phyloP scores from a whole-genome alignment of 2,113 vertebrate species.

The Elachura formosa region DNA sequence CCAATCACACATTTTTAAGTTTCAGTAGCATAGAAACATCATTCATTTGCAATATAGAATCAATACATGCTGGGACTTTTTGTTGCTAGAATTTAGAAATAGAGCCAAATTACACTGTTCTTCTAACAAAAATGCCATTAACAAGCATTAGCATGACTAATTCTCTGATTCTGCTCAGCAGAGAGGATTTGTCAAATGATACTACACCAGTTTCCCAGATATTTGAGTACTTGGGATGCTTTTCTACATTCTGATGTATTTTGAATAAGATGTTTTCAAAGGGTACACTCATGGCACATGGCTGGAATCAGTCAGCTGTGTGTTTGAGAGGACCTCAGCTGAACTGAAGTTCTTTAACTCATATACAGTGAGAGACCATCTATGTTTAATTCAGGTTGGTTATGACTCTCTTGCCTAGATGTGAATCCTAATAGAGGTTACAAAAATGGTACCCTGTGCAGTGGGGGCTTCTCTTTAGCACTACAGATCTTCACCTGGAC shows the following conservation, averaged over 20 bases:
- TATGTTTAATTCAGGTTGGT: background rate
- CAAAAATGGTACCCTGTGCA: background rate
- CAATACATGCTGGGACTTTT: background rate
- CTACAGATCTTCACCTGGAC: background rate
- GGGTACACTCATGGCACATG: background rate
- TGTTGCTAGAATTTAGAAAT: slow-evolving; percentile 26
- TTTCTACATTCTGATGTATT: background rate
- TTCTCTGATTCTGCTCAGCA: background rate
- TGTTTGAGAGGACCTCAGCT: background rate
- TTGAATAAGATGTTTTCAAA: background rate
- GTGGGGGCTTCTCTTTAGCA: background rate
- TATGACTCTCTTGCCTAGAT: background rate
- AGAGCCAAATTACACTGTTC: background rate
- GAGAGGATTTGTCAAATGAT: background rate
- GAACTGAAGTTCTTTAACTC: background rate
- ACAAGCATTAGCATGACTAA: background rate
- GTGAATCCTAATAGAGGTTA: background rate
- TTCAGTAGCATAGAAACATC: background rate
- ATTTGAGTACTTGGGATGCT: background rate
- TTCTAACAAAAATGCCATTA: background rate
- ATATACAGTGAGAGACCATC: background rate
- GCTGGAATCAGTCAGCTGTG: background rate
- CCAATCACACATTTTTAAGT: background rate
- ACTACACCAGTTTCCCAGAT: background rate
- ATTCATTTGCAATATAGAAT: background rate